phyloP scores from a whole-genome alignment of 1,140 invertebrate species.

The Drosophila willistoni region DNA sequence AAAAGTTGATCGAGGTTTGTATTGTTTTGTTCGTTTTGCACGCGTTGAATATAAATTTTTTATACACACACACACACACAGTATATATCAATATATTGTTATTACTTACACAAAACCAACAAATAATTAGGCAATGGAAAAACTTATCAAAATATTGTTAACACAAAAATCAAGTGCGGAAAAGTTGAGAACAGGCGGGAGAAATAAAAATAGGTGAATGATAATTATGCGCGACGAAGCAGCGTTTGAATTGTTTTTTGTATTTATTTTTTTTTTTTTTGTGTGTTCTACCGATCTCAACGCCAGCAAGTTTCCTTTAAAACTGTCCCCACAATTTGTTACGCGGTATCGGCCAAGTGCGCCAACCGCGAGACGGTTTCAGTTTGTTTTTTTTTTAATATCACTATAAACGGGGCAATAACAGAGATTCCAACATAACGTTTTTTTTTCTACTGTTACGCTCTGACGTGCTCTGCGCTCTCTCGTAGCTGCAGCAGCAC shows the following conservation, averaged over 20 bases:
- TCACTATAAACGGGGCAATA: constrained; percentile 11
- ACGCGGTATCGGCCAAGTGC: constrained; percentile 63
- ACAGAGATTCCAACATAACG: constrained; percentile 12
- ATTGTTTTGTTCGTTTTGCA: constrained; percentile 25
- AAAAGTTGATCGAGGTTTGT: constrained; percentile 64
- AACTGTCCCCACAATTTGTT: constrained; percentile 48
- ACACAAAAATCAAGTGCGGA: constrained; percentile 26
- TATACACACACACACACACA: constrained; percentile 5
- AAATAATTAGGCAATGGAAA: background rate
- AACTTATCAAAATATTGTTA: constrained; percentile 6
- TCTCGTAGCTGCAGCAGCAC: background rate
- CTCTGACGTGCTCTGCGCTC: constrained; percentile 3
- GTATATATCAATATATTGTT: background rate
- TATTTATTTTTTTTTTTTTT: constrained; percentile 14
- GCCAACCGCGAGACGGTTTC: constrained; percentile 1
- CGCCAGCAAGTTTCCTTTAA: constrained; percentile 64
- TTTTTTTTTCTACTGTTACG: constrained; percentile 5
- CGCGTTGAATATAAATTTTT: constrained; percentile 19
- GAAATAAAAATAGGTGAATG: background rate
- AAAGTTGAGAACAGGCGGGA: background rate
- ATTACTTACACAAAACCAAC: constrained; percentile 13
- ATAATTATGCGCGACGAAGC: constrained; percentile 29
- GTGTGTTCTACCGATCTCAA: constrained; percentile 21
- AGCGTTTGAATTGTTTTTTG: constrained; percentile 5
- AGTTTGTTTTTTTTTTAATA: constrained; percentile 3